Base-by-base conservation (phyloP, 2,113 vertebrate genomes). In the Gnathonemus echidnorhynchus region DNA sequence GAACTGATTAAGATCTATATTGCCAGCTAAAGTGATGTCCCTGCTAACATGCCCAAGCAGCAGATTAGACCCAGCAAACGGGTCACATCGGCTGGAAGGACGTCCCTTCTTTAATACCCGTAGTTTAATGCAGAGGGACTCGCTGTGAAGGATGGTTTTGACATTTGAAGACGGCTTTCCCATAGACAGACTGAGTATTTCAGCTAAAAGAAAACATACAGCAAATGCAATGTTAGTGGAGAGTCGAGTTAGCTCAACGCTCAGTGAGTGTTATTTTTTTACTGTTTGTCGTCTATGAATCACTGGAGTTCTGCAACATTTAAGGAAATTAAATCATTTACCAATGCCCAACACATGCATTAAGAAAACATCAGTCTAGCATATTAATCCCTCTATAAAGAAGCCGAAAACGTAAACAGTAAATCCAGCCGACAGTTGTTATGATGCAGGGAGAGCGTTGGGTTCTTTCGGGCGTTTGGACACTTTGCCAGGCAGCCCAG, bases 1-100 rank as follows among this genome's bases (percentile, higher is more conserved):
- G 56, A 93, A 92, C 86, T 89, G 4, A 70, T 70, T 70, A 27
- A 2, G 89, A 92, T 50, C 10, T 86, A 50, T 15, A 49, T 11
- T 86, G 24, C 84, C 48, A 27, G 46, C 24, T 49, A 50, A n/a
- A 86, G 84, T 86, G 45, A 50, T 49, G 48, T 49, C 21, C 84
- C 46, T 49, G 24, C 2, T 48, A 49, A 50, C 19, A 2, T n/a
- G 21, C 1, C 84, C 48, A 49, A 50, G 48, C 11, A 24, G 84
- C 48, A 27, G 84, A 50, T 86, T 49, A 86, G 46, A 86, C 24
- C 21, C 45, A 24, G 1, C 17, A 48, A 31, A 27, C 11, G 84
- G 48, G 24, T 11, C n/a, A 15, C 24, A 3, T 50, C 24, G 13
- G 10, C 35, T 80, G 74, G 35, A 42, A 77, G 31, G 31, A 39